Conservation (phyloP, 2,797 vertebrate species). For the Microctenopoma lineatum region DNA sequence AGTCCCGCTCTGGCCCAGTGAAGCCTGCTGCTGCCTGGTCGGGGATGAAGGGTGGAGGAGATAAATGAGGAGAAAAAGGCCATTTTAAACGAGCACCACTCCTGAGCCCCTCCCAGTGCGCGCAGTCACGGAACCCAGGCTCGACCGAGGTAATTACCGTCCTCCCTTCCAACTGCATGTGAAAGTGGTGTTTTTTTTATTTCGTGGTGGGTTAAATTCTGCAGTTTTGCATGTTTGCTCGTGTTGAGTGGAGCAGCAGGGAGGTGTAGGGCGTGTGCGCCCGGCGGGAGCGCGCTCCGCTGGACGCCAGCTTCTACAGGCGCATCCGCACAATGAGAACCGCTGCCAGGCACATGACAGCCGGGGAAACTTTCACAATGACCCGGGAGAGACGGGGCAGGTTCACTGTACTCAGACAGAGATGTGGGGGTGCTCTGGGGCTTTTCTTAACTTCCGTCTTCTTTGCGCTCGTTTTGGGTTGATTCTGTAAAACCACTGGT, state of each 20-base stretch:
- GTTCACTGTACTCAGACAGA: not conserved
- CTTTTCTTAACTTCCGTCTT: not conserved
- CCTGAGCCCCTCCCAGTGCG: constrained; percentile 48
- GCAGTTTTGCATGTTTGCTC: constrained; percentile 55
- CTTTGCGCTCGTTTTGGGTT: not conserved
- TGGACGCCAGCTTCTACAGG: not conserved
- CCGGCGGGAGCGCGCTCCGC: constrained; percentile 3
- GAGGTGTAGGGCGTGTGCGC: constrained; percentile 55
- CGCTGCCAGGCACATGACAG: not conserved
- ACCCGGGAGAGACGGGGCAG: not conserved
- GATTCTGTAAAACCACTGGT: not conserved
- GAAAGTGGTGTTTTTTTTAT: not conserved
- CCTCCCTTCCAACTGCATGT: constrained; percentile 34
- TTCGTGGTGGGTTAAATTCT: constrained; percentile 67
- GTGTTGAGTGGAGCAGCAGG: not conserved
- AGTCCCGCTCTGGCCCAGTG: constrained; percentile 30
- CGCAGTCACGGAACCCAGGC: constrained; percentile 31
- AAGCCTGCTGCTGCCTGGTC: constrained; percentile 49
- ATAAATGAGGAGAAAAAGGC: constrained; percentile 27
- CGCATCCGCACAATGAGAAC: not conserved
- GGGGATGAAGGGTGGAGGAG: constrained; percentile 45
- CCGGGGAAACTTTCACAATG: not conserved
- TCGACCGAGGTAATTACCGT: constrained; percentile 69
- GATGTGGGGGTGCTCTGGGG: not conserved
- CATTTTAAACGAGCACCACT: constrained; percentile 9